These are phyloP conservation scores for Protophormia terraenovae DNA, from an alignment of 2,888 invertebrate species.

Conservation along the genomic window DNA sequence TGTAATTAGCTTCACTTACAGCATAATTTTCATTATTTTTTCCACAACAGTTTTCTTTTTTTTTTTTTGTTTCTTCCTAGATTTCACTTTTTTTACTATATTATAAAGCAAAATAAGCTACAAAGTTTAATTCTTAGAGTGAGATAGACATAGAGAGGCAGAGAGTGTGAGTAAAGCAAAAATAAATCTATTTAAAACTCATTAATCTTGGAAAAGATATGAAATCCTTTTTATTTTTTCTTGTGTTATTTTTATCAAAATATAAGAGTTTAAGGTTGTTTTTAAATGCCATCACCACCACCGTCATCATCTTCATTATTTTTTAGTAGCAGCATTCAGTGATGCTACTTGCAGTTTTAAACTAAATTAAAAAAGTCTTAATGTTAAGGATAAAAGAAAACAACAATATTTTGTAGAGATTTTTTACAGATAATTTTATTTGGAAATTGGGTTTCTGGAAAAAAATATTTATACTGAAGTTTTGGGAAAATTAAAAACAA, in stretches of 20 bases:
- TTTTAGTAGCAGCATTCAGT: neutral
- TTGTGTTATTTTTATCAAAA: too few species aligned
- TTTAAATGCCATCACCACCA: slow-evolving; percentile 18
- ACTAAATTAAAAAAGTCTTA: neutral
- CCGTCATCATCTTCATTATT: neutral
- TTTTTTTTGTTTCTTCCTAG: neutral
- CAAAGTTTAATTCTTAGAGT: neutral
- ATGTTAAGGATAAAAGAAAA: neutral
- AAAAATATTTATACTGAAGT: neutral
- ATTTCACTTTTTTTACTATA: too few species aligned
- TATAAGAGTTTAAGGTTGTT: slow-evolving; percentile 3
- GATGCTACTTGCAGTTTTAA: neutral
- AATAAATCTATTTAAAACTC: slow-evolving; percentile 58
- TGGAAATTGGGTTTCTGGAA: neutral
- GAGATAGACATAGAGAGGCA: neutral
- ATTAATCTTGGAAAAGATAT: slow-evolving; percentile 53
- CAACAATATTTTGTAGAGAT: neutral
- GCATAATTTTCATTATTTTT: slow-evolving; percentile 49
- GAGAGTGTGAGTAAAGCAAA: too few species aligned
- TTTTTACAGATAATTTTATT: neutral
- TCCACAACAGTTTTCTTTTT: neutral
- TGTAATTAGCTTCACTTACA: slow-evolving; percentile 64
- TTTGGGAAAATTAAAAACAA: neutral
- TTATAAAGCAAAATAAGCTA: neutral
- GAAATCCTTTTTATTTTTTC: slow-evolving; percentile 36